phyloP scores from a whole-genome alignment of 2,888 invertebrate species.

The Sinopyrophorus schimmeli region DNA sequence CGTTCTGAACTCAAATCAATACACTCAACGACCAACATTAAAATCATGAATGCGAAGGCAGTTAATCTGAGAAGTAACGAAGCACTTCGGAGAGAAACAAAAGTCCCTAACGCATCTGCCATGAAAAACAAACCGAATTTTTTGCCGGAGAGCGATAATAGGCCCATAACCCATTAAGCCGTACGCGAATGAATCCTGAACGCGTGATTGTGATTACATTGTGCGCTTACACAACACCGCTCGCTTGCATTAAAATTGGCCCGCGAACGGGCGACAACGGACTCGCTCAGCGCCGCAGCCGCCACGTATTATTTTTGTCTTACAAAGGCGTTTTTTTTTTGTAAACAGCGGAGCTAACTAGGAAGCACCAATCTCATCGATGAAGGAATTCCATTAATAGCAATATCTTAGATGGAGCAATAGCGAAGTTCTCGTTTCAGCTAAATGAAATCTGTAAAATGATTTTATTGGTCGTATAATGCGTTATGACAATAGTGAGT shows the following conservation, averaged over 20 bases:
- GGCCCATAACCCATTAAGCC: constrained; percentile 44
- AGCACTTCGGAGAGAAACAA: constrained; percentile 34
- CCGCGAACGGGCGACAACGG: constrained; percentile 5
- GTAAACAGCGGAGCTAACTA: constrained; percentile 3
- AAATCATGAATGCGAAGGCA: constrained; percentile 44
- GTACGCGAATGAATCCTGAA: constrained; percentile 37
- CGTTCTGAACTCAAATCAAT: constrained; percentile 50
- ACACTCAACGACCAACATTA: constrained; percentile 44
- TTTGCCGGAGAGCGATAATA: constrained; percentile 36
- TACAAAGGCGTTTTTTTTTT: too few relatives aligned
- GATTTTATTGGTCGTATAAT: constrained; percentile 52
- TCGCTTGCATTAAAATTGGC: constrained; percentile 29
- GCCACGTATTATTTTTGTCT: too few relatives aligned
- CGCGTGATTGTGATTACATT: constrained; percentile 41
- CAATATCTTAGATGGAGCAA: constrained; percentile 26
- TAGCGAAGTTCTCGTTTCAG: constrained; percentile 27
- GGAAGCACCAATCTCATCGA: constrained; percentile 9
- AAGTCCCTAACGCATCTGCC: constrained; percentile 30
- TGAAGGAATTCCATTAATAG: constrained; percentile 14
- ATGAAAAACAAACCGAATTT: constrained; percentile 36
- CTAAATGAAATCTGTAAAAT: constrained; percentile 42
- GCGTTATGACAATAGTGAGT: constrained; percentile 47
- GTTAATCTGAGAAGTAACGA: constrained; percentile 44
- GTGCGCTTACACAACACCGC: constrained; percentile 39
- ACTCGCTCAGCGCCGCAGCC: too few relatives aligned